Evolutionary conservation across 2,113 vertebrate genomes (phyloP).

Genomic region (Pteropus alecto): DNA sequence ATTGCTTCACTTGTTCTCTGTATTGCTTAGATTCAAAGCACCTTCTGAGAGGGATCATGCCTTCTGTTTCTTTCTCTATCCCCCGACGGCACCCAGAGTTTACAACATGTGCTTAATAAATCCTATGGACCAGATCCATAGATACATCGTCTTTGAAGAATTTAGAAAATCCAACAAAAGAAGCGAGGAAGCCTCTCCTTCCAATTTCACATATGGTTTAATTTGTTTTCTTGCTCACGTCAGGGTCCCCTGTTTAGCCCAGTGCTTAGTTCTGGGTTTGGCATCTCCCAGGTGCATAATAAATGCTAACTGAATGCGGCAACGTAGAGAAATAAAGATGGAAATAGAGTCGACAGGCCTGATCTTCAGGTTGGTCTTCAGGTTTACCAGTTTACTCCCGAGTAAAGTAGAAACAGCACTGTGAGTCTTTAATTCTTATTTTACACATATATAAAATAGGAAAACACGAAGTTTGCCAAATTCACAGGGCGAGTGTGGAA

Average conservation of each 20-base stretch:
- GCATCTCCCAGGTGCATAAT: neutral
- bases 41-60: neutral
- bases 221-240: neutral
- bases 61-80: neutral
- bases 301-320: neutral
- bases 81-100: neutral
- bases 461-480: neutral
- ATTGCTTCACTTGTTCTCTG: constrained; percentile 1
- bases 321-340: neutral
- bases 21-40: neutral
- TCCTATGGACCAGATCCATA: neutral
- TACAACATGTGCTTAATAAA: neutral
- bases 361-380: neutral
- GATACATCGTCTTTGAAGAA: neutral
- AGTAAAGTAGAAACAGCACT: neutral
- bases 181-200: neutral
- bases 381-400: neutral
- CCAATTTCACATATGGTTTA: neutral
- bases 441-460: neutral
- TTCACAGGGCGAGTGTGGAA: neutral
- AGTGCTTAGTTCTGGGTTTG: neutral
- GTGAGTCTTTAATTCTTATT: neutral
- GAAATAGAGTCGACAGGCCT: neutral
- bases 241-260: neutral
- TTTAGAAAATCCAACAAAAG: neutral